Evolutionary conservation across 2,888 invertebrate species (phyloP).

Genomic region (Caenorhabditis becei): DNA sequence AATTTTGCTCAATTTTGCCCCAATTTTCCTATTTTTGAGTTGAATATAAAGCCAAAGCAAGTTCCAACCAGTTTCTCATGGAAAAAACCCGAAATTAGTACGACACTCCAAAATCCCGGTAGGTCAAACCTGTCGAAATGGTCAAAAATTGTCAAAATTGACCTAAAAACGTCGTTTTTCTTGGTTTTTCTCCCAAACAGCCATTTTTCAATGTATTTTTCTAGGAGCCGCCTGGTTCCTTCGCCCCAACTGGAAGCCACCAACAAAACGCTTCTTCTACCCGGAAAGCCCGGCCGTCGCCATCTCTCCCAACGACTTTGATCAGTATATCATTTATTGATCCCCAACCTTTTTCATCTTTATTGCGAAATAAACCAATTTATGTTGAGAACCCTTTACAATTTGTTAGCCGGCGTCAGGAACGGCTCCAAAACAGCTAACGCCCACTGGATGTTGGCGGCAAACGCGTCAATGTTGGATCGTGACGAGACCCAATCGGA

Average conservation of each 20-base stretch:
- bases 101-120: no score
- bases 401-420: slow-evolving; percentile 50
- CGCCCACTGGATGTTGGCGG: slow-evolving; percentile 68
- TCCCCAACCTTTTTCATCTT: not conserved
- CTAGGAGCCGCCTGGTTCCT: slow-evolving; percentile 67
- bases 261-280: slow-evolving; percentile 60
- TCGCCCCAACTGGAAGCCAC: slow-evolving; percentile 63
- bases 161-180: no score
- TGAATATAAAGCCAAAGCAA: no score
- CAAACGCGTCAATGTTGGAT: slow-evolving; percentile 68
- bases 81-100: no score
- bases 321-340: slow-evolving; percentile 52
- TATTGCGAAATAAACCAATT: slow-evolving; percentile 20
- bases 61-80: no score
- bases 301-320: slow-evolving; percentile 30
- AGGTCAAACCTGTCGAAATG: no score
- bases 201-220: not conserved
- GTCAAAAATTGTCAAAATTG: no score
- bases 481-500: slow-evolving; percentile 63
- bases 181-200: no score
- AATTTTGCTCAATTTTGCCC: no score
- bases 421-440: slow-evolving; percentile 54
- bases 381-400: slow-evolving; percentile 27
- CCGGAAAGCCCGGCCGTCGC: slow-evolving; percentile 17
- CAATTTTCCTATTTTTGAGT: not conserved